Evolutionary conservation across 2,113 vertebrate genomes (phyloP), one percentile per base, ranked within the genome.

Genomic region (Xenopus borealis): DNA sequence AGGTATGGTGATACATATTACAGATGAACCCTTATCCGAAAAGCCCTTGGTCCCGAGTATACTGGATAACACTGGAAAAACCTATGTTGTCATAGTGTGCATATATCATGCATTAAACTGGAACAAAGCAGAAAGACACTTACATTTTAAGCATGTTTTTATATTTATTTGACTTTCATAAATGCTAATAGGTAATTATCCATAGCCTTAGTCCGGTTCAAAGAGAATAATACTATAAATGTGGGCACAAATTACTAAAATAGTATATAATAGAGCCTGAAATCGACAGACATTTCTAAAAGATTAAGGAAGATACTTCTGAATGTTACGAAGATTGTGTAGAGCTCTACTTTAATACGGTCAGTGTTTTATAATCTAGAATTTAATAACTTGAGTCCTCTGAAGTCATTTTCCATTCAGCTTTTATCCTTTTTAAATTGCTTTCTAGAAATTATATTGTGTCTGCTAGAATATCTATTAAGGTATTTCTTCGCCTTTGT

Each of bases 391-490:
- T 10, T 5, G 13, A 61, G 20, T 27, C 58, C 20, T 23, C 19
- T 61, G 58, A 61, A 20, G 20, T 7, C 58, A 61, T 61, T 61
- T 58, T 23, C 19, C 58, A 61, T 27, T 58, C 55, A 18, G 55
- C 55, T 18, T 61, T 27, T 27, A 23, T 61, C 53, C 58, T 61
- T 61, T 40, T 61, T 61, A 23, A 61, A 61, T 61, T 61, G 27
- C 58, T 61, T 27, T 27, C 58, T 23, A 61, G 58, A 61, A 23
- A 23, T 61, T 20, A 61, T 61, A 61, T 20, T 23, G 20, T 27
- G 58, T 61, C 18, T 61, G 58, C 19, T 23, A 20, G 58, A 61
- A 61, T 61, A 61, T 61, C 58, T 61, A 61, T 61, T 61, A 23
- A 23, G 58, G 8, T 61, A 61, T 61, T 61, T 27, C 19, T 61